Base-by-base conservation (phyloP, 2,113 vertebrate species). In the Typhlomys cinereus region DNA sequence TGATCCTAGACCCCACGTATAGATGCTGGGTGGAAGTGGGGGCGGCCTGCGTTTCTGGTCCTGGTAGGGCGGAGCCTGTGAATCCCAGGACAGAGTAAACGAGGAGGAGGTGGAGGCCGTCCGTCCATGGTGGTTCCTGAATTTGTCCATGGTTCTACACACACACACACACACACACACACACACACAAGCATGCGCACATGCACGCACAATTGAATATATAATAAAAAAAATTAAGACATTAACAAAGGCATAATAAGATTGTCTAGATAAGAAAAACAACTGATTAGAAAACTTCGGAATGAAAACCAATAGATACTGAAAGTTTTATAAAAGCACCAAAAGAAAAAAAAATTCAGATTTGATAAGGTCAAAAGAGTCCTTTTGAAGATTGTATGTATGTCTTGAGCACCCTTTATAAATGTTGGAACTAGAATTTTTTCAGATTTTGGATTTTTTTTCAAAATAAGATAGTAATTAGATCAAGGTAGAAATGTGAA, bases 241-340 rank as follows among this genome's bases (percentile, higher is more conserved):
- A 17, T 66, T 88, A 64, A 69, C 71, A 84, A 31, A 81, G 20
- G 11, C 20, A 11, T 71, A 93, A 54, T 8, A 91, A 54, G 46
- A 79, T 36, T n/a, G 80, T 31, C 25, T 59, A 36, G 29, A 52
- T 88, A 52, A n/a, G 41, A 54, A 74, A 54, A 39, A 79, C 27
- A 93, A 31, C 66, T 91, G 80, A 61, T 88, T 84, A 52, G 36
- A 62, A 88, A 88, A 85, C 15, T 48, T 85, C 34, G 25, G 54
- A 76, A 69, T 89, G 50, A 94, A 88, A 90, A 84, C 81, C 27
- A 79, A 41, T 34, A 5, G 80, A 66, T 84, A 74, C 36, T 80
- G 41, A 73, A 76, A 25, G 52, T 44, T 91, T 44, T 2, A 52
- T 54, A 73, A 88, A 80, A 54, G 12, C 9, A 69, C 5, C 62